Conservation (phyloP, 2,888 invertebrate genomes). For the Apantesis nais region DNA sequence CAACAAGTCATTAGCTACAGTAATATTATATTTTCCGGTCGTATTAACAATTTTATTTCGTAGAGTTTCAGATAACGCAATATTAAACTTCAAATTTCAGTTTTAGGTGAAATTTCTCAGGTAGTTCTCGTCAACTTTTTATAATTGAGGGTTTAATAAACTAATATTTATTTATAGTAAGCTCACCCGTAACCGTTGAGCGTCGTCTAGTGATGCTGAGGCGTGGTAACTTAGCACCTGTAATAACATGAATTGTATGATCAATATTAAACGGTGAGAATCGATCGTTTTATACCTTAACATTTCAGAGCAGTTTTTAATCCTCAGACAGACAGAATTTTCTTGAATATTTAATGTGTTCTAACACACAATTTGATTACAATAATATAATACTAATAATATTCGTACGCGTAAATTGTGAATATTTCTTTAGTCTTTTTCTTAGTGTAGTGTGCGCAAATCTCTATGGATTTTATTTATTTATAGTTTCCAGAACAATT, state of each 20-base stretch:
- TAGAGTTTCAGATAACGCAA: conserved; percentile 12
- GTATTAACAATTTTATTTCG: conserved; percentile 37
- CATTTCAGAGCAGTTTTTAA: not conserved
- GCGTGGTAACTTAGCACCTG: conserved; percentile 96
- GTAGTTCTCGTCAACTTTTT: not conserved
- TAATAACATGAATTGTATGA: conserved; percentile 46
- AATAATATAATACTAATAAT: no score
- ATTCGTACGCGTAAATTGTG: no score
- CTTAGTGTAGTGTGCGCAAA: not conserved
- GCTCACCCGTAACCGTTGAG: conserved; percentile 93
- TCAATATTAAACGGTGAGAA: conserved; percentile 17
- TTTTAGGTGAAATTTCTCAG: not conserved
- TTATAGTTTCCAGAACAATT: not conserved
- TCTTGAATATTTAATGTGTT: no score
- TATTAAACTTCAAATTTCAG: not conserved
- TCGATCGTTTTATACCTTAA: not conserved
- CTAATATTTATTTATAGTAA: conserved; percentile 28
- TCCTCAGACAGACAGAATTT: no score
- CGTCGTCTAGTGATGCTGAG: conserved; percentile 95
- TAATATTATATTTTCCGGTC: conserved; percentile 32
- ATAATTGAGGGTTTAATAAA: not conserved
- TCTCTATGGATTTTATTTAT: not conserved
- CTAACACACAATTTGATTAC: no score
- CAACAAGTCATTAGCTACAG: conserved; percentile 9
- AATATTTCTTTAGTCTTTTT: no score